Evolutionary conservation across 2,888 invertebrate species (phyloP).

Genomic region (Apodemia duryi): DNA sequence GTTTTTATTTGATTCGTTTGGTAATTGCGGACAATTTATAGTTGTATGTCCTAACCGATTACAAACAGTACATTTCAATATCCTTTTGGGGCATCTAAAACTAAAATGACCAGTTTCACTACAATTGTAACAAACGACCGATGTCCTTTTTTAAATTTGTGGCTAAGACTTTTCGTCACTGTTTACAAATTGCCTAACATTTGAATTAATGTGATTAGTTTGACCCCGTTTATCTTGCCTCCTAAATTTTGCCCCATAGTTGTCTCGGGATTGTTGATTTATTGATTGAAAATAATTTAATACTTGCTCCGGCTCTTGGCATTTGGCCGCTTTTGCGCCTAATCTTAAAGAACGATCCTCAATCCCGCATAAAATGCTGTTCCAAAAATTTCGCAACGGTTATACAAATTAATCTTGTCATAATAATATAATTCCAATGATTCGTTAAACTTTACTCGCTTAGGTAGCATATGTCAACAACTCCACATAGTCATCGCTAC

Average conservation of each 20-base stretch:
- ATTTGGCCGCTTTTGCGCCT: conserved; percentile 25
- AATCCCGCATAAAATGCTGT: conserved; percentile 33
- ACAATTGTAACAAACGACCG: conserved; percentile 16
- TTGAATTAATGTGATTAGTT: neutral
- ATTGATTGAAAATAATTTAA: conserved; percentile 16
- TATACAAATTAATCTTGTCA: conserved; percentile 31
- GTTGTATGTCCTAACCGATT: conserved; percentile 12
- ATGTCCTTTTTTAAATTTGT: neutral
- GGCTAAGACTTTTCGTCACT: neutral
- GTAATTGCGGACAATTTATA: conserved; percentile 9
- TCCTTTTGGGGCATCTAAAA: conserved; percentile 19
- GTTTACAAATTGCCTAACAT: neutral
- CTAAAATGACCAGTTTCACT: conserved; percentile 18
- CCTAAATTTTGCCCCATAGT: conserved; percentile 10
- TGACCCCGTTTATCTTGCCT: neutral
- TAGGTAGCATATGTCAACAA: conserved; percentile 32
- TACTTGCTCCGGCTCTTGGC: conserved; percentile 17
- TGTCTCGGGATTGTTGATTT: conserved; percentile 23
- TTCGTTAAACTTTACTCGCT: conserved; percentile 24
- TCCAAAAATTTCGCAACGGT: conserved; percentile 30
- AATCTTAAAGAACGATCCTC: conserved; percentile 32
- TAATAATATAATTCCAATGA: conserved; percentile 31
- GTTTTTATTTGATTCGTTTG: neutral
- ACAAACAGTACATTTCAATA: conserved; percentile 14
- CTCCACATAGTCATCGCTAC: conserved; percentile 30